Evolutionary conservation across 1,140 invertebrate species (phyloP), one percentile per base, ranked within the genome.

Genomic region (Platyscapa corneri): DNA sequence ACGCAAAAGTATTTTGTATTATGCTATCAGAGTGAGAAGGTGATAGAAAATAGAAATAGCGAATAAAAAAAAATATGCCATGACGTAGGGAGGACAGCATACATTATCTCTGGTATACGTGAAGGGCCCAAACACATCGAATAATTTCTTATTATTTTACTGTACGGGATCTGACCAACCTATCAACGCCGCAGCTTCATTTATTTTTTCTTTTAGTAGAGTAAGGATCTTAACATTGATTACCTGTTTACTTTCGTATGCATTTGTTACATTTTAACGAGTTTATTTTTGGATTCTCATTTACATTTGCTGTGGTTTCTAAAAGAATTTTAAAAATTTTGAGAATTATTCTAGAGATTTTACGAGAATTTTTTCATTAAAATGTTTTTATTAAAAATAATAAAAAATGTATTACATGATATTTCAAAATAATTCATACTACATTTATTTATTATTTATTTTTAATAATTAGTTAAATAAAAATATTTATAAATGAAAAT

Each of bases 191-290:
- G 18, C 42, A 37, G 42, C 39, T 37, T 34, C 0, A 27, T 75
- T 75, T 16, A 8, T 76, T 83, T 30, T 64, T 65, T 76, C 34
- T 83, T 32, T 20, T 20, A 49, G 39, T 32, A 32, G 16, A 67
- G 42, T 49, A 67, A 65, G 79, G 79, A 83, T 10, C 56, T 64
- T 49, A 65, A 23, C 37, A 76, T 65, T 65, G 74, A 83, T 83
- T 83, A 76, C 64, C 14, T 37, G 56, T 42, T 76, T 49, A 14
- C 20, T 27, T 53, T 18, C 34, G 20, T 42, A 16, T n/a, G 37
- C 60, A 37, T 46, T 30, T 60, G 2, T 56, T 27, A n/a, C 16
- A 18, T 70, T 0, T 7, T 12, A 64, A 18, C 32, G 37, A 5
- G 46, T n/a, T 32, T 75, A 82, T 82, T 75, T 75, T 60, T 82